A percentile compares a stretch with the other conserved stretches of the same genome.
Conservation (phyloP, 1,140 invertebrate genomes). For the Lepidurus apus region DNA sequence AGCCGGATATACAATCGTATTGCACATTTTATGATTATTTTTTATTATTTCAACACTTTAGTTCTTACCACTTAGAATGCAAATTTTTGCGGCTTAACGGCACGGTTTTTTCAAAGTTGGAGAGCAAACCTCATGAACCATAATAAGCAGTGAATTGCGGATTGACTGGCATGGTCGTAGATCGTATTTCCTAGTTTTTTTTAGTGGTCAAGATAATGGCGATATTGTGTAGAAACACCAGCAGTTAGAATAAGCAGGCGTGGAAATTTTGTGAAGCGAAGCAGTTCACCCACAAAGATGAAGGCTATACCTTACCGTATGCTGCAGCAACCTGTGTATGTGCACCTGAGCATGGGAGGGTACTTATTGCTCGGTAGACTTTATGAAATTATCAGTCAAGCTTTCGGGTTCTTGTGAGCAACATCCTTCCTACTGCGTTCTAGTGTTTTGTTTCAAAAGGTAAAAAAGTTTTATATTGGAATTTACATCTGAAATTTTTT, state of each 20-base stretch:
- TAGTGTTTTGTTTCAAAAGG: background rate
- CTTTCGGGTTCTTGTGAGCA: background rate
- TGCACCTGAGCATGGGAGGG: background rate
- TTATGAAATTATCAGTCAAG: background rate
- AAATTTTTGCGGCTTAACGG: background rate
- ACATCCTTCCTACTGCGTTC: background rate
- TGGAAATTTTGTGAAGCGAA: background rate
- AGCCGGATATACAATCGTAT: no score
- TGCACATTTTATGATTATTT: no score
- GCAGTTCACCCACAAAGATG: background rate
- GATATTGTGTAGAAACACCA: background rate
- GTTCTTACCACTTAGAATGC: no score
- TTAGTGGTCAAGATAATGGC: background rate
- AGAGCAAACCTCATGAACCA: background rate
- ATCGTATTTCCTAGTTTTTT: background rate
- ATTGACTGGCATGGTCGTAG: background rate
- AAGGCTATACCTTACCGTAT: background rate
- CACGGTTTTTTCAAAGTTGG: background rate
- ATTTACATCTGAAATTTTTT: background rate
- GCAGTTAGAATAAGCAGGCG: background rate
- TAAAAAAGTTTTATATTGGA: background rate
- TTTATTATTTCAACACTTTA: no score
- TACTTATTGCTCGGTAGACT: slow-evolving; percentile 4
- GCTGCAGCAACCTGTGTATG: background rate
- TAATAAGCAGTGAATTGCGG: background rate